Evolutionary conservation across 2,797 vertebrate genomes (phyloP).

Genomic region (Mormyrops boulengeri): DNA sequence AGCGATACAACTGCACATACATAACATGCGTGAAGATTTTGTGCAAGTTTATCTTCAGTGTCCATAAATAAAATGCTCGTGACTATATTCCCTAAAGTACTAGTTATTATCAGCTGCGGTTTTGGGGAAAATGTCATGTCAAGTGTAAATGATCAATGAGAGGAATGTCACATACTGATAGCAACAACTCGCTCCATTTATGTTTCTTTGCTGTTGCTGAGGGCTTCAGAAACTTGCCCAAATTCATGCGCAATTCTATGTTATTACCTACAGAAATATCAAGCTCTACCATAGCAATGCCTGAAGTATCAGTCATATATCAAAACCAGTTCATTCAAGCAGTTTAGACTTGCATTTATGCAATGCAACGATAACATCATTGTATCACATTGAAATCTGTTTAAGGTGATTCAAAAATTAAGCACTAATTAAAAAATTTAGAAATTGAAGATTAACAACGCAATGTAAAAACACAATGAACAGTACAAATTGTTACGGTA

Average conservation of each 20-base stretch:
- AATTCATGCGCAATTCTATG: conserved; percentile 67
- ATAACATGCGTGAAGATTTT: background rate
- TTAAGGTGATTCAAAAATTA: background rate
- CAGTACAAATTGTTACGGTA: background rate
- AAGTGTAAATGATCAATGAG: conserved; percentile 48
- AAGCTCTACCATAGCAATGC: conserved; percentile 32
- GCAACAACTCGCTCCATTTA: conserved; percentile 42
- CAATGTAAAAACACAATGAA: background rate
- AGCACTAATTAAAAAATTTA: background rate
- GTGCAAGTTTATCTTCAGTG: background rate
- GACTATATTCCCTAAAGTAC: background rate
- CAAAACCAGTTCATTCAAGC: background rate
- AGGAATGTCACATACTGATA: conserved; percentile 44
- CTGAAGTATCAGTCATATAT: background rate
- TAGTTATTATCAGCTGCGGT: background rate
- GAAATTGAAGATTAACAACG: background rate
- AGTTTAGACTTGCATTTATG: background rate
- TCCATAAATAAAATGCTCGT: background rate
- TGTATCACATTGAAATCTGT: background rate
- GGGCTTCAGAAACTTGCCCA: conserved; percentile 55
- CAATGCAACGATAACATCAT: background rate
- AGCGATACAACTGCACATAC: background rate
- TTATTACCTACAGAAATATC: conserved; percentile 62
- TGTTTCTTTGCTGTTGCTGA: conserved; percentile 35
- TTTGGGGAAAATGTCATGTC: conserved; percentile 29